These are phyloP conservation scores for Melanerpes aurifrons DNA, from an alignment of 2,113 vertebrate species.

Conservation along the genomic window DNA sequence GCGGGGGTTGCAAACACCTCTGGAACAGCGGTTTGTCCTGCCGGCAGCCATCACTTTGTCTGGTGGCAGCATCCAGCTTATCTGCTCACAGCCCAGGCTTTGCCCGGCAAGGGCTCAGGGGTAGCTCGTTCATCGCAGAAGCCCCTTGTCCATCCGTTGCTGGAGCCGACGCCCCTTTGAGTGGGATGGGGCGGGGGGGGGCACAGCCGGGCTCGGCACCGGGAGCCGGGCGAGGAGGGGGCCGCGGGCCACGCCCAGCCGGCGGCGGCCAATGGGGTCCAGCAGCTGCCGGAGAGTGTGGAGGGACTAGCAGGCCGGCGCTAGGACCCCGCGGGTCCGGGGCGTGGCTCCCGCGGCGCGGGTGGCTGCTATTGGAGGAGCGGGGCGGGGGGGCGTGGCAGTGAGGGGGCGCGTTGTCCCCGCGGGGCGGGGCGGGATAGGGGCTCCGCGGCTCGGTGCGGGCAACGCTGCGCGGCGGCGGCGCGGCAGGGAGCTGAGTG, in stretches of 20 bases:
- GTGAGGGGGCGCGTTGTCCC: background rate
- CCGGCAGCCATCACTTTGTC: background rate
- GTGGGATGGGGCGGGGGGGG: too few species aligned
- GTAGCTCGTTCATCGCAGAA: fast-evolving
- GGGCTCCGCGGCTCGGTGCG: background rate
- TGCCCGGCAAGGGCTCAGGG: fast-evolving
- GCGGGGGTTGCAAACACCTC: background rate
- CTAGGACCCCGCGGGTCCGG: fast-evolving
- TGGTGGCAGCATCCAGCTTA: fast-evolving
- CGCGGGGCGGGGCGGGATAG: background rate
- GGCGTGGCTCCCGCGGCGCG: background rate
- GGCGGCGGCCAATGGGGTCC: background rate
- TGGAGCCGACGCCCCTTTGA: background rate
- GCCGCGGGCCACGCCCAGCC: background rate
- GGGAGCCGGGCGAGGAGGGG: background rate
- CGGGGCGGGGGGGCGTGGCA: background rate
- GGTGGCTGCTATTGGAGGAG: background rate
- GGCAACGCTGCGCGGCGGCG: background rate
- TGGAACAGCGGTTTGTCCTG: background rate
- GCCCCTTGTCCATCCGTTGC: fast-evolving
- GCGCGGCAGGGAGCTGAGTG: background rate
- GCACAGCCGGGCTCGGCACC: background rate
- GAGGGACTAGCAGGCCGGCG: too few species aligned
- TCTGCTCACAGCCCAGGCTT: fast-evolving
- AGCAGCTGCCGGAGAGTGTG: background rate